Conservation (phyloP, 2,888 invertebrate genomes). For the Lucinisca nassula region DNA sequence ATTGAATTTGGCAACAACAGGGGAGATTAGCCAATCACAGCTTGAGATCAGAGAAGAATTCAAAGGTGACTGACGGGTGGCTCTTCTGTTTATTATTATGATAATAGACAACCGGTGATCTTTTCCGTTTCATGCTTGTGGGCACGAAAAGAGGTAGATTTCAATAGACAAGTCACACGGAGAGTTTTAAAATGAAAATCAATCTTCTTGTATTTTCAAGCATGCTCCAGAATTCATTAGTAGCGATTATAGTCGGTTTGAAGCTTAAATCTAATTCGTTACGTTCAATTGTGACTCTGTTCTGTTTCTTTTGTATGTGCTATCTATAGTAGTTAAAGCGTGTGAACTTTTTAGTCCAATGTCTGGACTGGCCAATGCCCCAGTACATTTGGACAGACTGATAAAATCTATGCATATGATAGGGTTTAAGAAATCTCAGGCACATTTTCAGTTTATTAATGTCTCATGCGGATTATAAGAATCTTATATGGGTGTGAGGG, state of each 20-base stretch:
- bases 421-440: no score
- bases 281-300: background rate
- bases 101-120: slow-evolving; percentile 53
- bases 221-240: slow-evolving; percentile 14
- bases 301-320: no score
- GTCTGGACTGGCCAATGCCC: no score
- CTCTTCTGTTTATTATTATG: slow-evolving; percentile 7
- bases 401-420: no score
- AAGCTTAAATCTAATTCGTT: slow-evolving; percentile 4
- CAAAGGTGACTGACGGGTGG: slow-evolving; percentile 35
- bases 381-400: no score
- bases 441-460: no score
- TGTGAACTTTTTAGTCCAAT: no score
- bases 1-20: background rate
- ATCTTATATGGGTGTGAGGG: no score
- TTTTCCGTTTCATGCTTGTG: slow-evolving; percentile 10
- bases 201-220: background rate
- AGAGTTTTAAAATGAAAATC: background rate
- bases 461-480: no score
- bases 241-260: slow-evolving; percentile 6
- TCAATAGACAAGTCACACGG: slow-evolving; percentile 12
- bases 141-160: background rate
- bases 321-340: no score
- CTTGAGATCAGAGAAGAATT: slow-evolving; percentile 14
- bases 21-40: slow-evolving; percentile 46